Evolutionary conservation across 1,140 invertebrate genomes (phyloP).

Genomic region (Papilio helenus): DNA sequence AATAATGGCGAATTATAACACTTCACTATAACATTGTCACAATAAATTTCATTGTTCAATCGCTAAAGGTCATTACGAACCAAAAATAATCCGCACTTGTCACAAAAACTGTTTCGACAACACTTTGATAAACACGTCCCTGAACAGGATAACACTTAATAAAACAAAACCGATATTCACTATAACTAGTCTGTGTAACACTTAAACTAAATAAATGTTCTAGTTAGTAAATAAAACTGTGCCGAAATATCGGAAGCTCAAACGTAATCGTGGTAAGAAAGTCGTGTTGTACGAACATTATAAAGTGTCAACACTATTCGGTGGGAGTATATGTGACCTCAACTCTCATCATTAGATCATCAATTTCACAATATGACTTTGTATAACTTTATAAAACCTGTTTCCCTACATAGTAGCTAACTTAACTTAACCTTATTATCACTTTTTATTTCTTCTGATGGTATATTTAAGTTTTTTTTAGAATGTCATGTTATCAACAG

Average conservation of each 20-base stretch:
- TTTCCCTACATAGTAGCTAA: neutral
- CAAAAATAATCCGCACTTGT: neutral
- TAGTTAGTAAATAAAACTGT: no score
- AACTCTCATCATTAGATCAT: neutral
- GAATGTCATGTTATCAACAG: no score
- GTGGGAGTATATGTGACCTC: neutral
- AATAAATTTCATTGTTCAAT: neutral
- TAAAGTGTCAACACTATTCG: neutral
- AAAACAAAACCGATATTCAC: neutral
- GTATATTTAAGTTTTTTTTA: neutral
- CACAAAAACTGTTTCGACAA: neutral
- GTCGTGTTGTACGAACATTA: neutral
- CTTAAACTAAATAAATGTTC: no score
- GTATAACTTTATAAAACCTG: neutral
- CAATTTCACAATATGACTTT: conserved; percentile 14
- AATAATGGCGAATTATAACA: neutral
- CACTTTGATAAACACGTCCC: neutral
- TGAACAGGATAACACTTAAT: neutral
- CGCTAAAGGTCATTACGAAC: no score
- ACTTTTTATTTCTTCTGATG: neutral
- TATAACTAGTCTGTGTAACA: neutral
- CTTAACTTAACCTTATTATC: neutral
- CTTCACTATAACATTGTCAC: neutral
- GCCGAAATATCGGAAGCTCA: no score
- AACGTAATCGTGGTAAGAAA: no score